These are phyloP conservation scores for Bombyx huttoni DNA, from an alignment of 2,888 invertebrate genomes.

Conservation along the genomic window DNA sequence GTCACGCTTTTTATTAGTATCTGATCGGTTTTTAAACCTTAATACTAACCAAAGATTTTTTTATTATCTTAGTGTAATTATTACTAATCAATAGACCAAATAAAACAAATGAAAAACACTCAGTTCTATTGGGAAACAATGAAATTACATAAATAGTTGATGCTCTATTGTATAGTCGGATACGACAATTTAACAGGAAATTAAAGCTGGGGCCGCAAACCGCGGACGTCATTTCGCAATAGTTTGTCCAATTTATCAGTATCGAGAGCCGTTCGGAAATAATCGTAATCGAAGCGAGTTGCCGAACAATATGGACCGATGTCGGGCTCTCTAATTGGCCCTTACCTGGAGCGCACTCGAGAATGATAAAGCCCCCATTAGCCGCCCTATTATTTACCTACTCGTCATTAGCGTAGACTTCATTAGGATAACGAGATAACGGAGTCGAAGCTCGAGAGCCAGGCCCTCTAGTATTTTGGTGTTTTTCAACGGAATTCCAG, in stretches of 20 bases:
- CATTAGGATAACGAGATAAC: conserved; percentile 74
- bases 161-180: conserved; percentile 17
- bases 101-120: conserved; percentile 1
- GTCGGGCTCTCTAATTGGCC: conserved; percentile 71
- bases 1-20: neutral
- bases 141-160: conserved; percentile 22
- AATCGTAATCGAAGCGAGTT: conserved; percentile 69
- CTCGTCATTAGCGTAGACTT: conserved; percentile 73
- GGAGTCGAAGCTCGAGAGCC: conserved; percentile 51
- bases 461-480: conserved; percentile 48
- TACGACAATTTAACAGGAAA: conserved; percentile 50
- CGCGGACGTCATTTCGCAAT: conserved; percentile 62
- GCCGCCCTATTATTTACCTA: conserved; percentile 73
- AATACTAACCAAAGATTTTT: neutral
- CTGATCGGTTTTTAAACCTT: neutral
- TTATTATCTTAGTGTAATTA: neutral
- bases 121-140: conserved; percentile 17
- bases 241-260: conserved; percentile 71
- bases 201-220: conserved; percentile 50
- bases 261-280: conserved; percentile 62
- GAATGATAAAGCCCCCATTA: conserved; percentile 73
- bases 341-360: conserved; percentile 72
- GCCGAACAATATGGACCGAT: conserved; percentile 71
- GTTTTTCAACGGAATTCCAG: conserved; percentile 47
- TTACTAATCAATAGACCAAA: neutral